Conservation (phyloP, 2,888 invertebrate species). For the Odontothrips loti region DNA sequence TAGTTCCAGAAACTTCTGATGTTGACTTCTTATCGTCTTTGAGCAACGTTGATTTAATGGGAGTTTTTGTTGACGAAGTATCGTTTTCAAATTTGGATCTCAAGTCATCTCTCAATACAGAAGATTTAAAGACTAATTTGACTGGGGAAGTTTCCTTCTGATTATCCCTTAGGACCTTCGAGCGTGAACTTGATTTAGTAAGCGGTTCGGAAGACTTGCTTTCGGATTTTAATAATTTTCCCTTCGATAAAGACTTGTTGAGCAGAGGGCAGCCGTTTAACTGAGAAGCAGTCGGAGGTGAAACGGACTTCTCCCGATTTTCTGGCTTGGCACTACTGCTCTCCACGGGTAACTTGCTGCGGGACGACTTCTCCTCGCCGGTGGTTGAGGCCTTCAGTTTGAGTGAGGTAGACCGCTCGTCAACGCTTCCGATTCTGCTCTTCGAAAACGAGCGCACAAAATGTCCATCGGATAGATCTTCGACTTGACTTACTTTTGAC, state of each 20-base stretch:
- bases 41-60: background rate
- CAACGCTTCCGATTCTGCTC: background rate
- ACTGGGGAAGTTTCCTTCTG: background rate
- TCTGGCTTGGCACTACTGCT: no score
- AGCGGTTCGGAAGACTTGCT: background rate
- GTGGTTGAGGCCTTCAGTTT: background rate
- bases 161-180: background rate
- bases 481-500: background rate
- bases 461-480: background rate
- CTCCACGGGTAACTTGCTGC: background rate
- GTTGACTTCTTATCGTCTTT: background rate
- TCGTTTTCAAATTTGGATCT: background rate
- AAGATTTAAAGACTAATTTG: background rate
- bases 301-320: no score
- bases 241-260: no score
- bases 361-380: background rate
- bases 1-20: background rate
- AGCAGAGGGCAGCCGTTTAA: no score
- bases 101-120: background rate
- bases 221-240: background rate
- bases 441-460: background rate
- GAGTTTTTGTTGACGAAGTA: background rate
- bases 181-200: background rate
- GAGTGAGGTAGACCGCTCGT: background rate
- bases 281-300: no score